Evolutionary conservation across 2,113 vertebrate species (phyloP).

Genomic region (Brevimyrus niger): DNA sequence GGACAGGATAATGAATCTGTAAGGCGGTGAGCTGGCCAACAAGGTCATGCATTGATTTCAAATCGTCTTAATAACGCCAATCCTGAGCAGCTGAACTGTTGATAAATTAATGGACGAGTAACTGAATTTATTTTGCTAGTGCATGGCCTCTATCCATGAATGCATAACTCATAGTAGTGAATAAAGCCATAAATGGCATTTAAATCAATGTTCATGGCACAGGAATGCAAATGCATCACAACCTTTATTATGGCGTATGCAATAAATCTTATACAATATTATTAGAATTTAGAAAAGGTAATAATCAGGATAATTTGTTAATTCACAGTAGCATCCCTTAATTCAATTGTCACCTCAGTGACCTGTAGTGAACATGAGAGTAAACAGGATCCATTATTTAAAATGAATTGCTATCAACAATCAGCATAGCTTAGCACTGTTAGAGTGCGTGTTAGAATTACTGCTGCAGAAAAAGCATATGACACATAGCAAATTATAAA

Average conservation of each 20-base stretch:
- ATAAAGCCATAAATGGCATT: neutral
- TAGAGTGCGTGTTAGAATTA: neutral
- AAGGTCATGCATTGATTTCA: slow-evolving; percentile 84
- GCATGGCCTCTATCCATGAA: neutral
- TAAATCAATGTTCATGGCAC: neutral
- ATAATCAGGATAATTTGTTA: neutral
- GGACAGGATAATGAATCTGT: slow-evolving; percentile 52
- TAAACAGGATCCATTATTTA: neutral
- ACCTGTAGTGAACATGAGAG: neutral
- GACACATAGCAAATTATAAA: neutral
- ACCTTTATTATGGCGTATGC: neutral
- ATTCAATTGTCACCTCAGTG: neutral
- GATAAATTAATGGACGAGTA: slow-evolving; percentile 68
- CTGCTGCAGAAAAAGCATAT: neutral
- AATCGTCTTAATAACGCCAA: slow-evolving; percentile 90
- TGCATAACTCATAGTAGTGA: neutral
- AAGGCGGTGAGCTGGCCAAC: slow-evolving; percentile 83
- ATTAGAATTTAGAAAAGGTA: neutral
- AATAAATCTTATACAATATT: neutral
- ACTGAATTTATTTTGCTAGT: slow-evolving; percentile 4
- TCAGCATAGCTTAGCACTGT: neutral
- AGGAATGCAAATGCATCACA: slow-evolving; percentile 1
- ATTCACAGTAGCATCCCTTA: neutral
- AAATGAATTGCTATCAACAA: neutral
- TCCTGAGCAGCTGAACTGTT: slow-evolving; percentile 85